phyloP scores from a whole-genome alignment of 23 tunicate genomes.

The Clavelina lepadiformis region DNA sequence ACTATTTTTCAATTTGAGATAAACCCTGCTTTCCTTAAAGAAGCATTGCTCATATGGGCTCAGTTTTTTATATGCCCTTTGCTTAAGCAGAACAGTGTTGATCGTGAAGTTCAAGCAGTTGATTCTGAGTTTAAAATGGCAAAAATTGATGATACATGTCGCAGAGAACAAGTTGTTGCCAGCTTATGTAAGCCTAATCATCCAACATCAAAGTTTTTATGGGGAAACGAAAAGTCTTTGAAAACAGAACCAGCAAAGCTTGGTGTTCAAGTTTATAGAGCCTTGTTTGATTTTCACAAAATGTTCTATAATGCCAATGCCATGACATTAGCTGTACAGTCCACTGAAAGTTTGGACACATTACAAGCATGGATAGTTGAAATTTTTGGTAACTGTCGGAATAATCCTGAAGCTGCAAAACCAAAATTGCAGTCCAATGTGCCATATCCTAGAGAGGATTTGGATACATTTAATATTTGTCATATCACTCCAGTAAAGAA shows the following conservation, averaged over 20 bases:
- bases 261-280: constrained; percentile 45
- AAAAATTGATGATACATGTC: constrained; percentile 35
- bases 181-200: constrained; percentile 31
- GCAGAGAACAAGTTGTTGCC: constrained; percentile 64
- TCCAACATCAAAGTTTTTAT: constrained; percentile 60
- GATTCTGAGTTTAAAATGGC: constrained; percentile 87
- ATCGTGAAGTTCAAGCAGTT: constrained; percentile 93
- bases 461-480: constrained; percentile 12
- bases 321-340: constrained; percentile 65
- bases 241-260: constrained; percentile 25
- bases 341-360: constrained; percentile 59
- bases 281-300: constrained; percentile 47
- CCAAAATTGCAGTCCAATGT: neutral
- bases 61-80: constrained; percentile 85
- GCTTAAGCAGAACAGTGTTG: constrained; percentile 52
- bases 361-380: constrained; percentile 55
- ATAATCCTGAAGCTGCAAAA: neutral
- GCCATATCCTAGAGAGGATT: constrained; percentile 8
- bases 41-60: constrained; percentile 82
- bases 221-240: constrained; percentile 68
- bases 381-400: constrained; percentile 54
- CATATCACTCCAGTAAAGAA: constrained; percentile 50
- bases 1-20: constrained; percentile 73
- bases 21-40: constrained; percentile 45
- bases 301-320: constrained; percentile 47